A percentile compares a stretch with the other conserved stretches of the same genome.
Conservation (phyloP, 1,140 invertebrate species). For the Galendromus occidentalis region DNA sequence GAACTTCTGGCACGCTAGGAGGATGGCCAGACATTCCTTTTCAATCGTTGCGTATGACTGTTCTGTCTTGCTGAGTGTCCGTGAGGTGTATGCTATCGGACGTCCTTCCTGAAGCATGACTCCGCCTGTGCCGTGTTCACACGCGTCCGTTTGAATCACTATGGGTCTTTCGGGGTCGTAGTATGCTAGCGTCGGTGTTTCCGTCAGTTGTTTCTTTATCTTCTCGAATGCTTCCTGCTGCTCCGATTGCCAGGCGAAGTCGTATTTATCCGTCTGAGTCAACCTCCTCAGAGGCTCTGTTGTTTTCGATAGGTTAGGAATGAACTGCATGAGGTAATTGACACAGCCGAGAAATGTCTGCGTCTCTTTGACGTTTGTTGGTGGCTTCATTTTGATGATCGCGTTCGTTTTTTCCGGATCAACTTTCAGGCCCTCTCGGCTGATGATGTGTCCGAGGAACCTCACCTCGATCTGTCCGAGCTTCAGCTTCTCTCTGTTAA, state of each 20-base stretch:
- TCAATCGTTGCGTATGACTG: conserved; percentile 22
- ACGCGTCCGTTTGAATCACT: conserved; percentile 21
- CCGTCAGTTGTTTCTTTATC: background rate
- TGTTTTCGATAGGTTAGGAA: conserved; percentile 22
- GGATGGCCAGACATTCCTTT: too few relatives aligned
- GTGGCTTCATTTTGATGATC: background rate
- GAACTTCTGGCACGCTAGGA: background rate
- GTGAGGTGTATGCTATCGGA: conserved; percentile 26
- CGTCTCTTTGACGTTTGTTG: conserved; percentile 12
- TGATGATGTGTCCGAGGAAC: conserved; percentile 16
- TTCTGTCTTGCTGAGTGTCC: conserved; percentile 20
- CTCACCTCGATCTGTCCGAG: conserved; percentile 9
- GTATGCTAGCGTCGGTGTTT: background rate
- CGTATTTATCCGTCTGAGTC: conserved; percentile 22
- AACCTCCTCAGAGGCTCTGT: conserved; percentile 26
- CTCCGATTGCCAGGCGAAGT: conserved; percentile 19
- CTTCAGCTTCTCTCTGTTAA: conserved; percentile 15
- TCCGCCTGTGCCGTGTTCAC: too few relatives aligned
- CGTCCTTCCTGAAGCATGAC: conserved; percentile 23
- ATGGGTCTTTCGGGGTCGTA: background rate
- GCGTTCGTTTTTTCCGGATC: conserved; percentile 9
- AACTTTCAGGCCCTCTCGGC: background rate
- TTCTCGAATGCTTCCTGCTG: background rate
- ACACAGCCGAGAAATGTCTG: conserved; percentile 6
- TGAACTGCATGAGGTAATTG: background rate